Conservation (phyloP, 2,797 vertebrate genomes). For the Gobionotothen gibberifrons region DNA sequence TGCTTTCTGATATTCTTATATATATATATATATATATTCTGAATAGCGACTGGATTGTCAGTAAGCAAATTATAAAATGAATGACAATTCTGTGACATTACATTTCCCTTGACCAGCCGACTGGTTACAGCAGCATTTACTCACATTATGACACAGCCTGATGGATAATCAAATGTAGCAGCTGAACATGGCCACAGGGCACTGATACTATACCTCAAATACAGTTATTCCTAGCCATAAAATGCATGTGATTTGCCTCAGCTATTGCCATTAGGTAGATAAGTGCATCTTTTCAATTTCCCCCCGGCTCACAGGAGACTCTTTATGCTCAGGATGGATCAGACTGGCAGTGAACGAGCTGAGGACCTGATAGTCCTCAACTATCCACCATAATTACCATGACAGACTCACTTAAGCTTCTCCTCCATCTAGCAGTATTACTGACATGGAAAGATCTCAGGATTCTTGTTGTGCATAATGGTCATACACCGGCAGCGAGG, state of each 20-base stretch:
- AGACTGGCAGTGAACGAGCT: slow-evolving; percentile 63
- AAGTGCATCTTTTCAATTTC: slow-evolving; percentile 79
- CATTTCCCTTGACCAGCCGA: slow-evolving; percentile 57
- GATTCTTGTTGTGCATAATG: slow-evolving; percentile 68
- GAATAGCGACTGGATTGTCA: slow-evolving; percentile 60
- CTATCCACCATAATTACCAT: slow-evolving; percentile 79
- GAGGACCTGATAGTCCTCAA: slow-evolving; percentile 77
- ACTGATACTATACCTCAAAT: slow-evolving; percentile 59
- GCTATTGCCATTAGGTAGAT: slow-evolving; percentile 77
- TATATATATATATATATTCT: slow-evolving; percentile 22
- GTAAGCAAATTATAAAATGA: slow-evolving; percentile 62
- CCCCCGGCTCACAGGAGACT: slow-evolving; percentile 73
- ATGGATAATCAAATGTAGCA: slow-evolving; percentile 66
- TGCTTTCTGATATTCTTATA: slow-evolving; percentile 56
- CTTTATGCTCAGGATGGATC: slow-evolving; percentile 73
- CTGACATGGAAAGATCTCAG: slow-evolving; percentile 67
- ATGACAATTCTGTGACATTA: slow-evolving; percentile 53
- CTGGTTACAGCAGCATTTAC: slow-evolving; percentile 49
- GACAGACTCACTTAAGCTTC: slow-evolving; percentile 82
- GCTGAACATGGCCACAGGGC: slow-evolving; percentile 51
- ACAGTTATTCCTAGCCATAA: slow-evolving; percentile 65
- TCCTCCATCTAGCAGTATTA: slow-evolving; percentile 73
- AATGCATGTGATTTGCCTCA: slow-evolving; percentile 74
- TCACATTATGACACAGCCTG: slow-evolving; percentile 53
- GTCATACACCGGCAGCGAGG: slow-evolving; percentile 47